A percentile compares a stretch with the other conserved stretches of the same genome.
Conservation (phyloP, 2,888 invertebrate species). For the Amphiduros pacificus region DNA sequence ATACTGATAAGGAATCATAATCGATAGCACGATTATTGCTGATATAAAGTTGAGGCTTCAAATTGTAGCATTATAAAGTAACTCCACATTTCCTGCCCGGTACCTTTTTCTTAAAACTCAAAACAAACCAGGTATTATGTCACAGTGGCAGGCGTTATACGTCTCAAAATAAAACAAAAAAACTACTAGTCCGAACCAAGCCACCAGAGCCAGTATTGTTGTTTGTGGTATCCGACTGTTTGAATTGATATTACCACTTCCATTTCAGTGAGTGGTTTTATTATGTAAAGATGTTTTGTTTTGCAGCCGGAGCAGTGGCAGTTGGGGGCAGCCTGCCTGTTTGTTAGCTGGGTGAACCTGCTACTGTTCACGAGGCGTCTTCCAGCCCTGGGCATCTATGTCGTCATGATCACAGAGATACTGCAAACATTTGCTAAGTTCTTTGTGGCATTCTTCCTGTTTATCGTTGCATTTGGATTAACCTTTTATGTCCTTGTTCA, state of each 20-base stretch:
- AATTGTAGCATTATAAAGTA: no score
- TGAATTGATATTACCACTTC: neutral
- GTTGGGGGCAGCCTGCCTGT: conserved; percentile 52
- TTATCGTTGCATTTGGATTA: conserved; percentile 54
- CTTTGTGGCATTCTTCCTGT: conserved; percentile 54
- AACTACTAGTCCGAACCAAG: no score
- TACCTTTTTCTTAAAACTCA: no score
- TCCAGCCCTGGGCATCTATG: conserved; percentile 57
- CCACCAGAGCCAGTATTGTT: neutral
- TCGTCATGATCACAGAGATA: conserved; percentile 60
- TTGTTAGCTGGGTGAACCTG: conserved; percentile 56
- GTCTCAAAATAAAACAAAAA: no score
- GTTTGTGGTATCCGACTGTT: neutral
- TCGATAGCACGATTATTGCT: no score
- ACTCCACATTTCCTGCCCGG: no score
- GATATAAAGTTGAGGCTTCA: no score
- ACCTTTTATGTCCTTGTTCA: conserved; percentile 50
- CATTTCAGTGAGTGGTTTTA: neutral
- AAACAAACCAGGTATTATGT: no score
- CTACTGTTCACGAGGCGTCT: conserved; percentile 56
- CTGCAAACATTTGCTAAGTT: conserved; percentile 56
- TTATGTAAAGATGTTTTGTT: no score
- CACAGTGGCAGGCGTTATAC: no score
- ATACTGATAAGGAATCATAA: no score
- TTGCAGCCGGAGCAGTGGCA: conserved; percentile 56